phyloP scores from a whole-genome alignment of 2,113 vertebrate genomes.

The pig (Sus scrofa) region T2T-Sscrofa CM000813.6:112567501-112568000 shows the following conservation, averaged over 20 bases:
- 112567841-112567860: slow-evolving; percentile 21
- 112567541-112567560: slow-evolving; percentile 58
- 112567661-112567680: slow-evolving; percentile 8
- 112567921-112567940: slow-evolving; percentile 68
- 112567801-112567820: slow-evolving; percentile 46
- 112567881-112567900: slow-evolving; percentile 46
- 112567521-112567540: slow-evolving; percentile 49
- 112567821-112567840: slow-evolving; percentile 61
- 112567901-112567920: slow-evolving; percentile 51
- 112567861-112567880: slow-evolving; percentile 49
- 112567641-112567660: neutral
- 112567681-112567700: slow-evolving; percentile 15
- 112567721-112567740: slow-evolving; percentile 32
- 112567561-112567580: slow-evolving; percentile 41
- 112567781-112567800: slow-evolving; percentile 34
- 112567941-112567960: slow-evolving; percentile 57
- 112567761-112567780: slow-evolving; percentile 64
- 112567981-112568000: slow-evolving; percentile 52
- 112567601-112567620: slow-evolving; percentile 24
- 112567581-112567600: slow-evolving; percentile 62
- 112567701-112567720: slow-evolving; percentile 56
- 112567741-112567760: slow-evolving; percentile 41
- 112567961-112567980: slow-evolving; percentile 6
- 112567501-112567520: slow-evolving; percentile 59
- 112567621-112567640: neutral